Base-by-base conservation (phyloP, 2,888 invertebrate genomes). In the Scaptomyza cyrtandrae region DNA sequence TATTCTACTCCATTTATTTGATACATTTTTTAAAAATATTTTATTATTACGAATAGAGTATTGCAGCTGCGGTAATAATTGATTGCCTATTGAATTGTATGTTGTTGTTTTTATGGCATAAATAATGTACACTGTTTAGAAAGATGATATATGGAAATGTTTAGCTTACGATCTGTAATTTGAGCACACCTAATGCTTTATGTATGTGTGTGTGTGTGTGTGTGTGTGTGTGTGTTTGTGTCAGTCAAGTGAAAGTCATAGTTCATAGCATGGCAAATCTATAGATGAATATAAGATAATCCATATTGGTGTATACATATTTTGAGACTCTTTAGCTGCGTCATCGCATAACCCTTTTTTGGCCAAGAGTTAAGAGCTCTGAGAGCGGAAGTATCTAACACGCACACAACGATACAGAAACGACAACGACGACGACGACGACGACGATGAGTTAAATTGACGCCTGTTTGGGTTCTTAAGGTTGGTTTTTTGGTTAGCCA, bases 261-360 rank as follows among this genome's bases (percentile, higher is more conserved):
- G 61, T 44, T 29, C 27, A 37, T 43, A 13, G 48, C 41, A 31
- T 14, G 46, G 43, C 37, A 48, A 52, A 49, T 49, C 16, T 39
- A 31, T n/a, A 31, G 1, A 54, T 4, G 9, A 39, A 49, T 43
- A 44, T 54, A 60, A 67, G 45, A 54, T 55, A 68, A 75, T 75
- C 56, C 63, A 4, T 49, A 27, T 37, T 24, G 53, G 43, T 71
- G 27, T 52, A 69, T 64, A 59, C 35, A 48, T 46, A 19, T 1
- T 1, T 24, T 27, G 33, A 37, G 6, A 6, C n/a, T 9, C 31
- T 45, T 59, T 55, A 79, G 77, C 83, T 71, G 83, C 75, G 85
- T 84, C 87, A 86, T 80, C 71, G 37, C 35, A 29, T 70, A 86
- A 76, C 83, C 86, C 77, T 68, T 66, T 62, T 50, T 49, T 41